phyloP scores from a whole-genome alignment of 2,888 invertebrate genomes.

The Caradrina kadenii region DNA sequence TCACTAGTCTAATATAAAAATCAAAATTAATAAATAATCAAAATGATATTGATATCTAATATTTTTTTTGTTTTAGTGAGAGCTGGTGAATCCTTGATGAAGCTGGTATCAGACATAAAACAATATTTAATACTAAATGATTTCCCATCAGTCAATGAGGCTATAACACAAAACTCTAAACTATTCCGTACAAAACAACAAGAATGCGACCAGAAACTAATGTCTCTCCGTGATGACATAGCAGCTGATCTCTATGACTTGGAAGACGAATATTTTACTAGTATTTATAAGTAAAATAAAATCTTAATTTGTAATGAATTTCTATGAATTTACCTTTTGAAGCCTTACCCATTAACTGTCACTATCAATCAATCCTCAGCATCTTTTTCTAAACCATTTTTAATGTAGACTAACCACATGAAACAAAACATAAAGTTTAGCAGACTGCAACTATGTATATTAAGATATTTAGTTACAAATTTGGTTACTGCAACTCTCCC shows the following conservation, averaged over 20 bases:
- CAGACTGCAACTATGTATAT: no score
- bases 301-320: conserved; percentile 8
- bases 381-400: background rate
- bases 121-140: conserved; percentile 99
- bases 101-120: conserved; percentile 98
- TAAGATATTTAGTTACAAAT: no score
- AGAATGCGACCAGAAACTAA: conserved; percentile 98
- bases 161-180: conserved; percentile 98
- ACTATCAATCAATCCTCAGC: background rate
- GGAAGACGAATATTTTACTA: conserved; percentile 98
- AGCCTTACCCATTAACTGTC: background rate
- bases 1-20: no score
- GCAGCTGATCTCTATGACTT: conserved; percentile 97
- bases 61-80: conserved; percentile 91
- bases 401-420: no score
- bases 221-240: conserved; percentile 98
- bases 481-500: no score
- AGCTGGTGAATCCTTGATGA: conserved; percentile 99
- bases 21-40: no score
- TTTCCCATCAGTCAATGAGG: conserved; percentile 99
- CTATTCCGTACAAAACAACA: conserved; percentile 97
- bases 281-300: conserved; percentile 93
- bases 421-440: no score
- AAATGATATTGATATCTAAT: background rate
- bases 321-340: background rate